Evolutionary conservation across 2,888 invertebrate species (phyloP).

Genomic region (Yponomeuta cagnagella): DNA sequence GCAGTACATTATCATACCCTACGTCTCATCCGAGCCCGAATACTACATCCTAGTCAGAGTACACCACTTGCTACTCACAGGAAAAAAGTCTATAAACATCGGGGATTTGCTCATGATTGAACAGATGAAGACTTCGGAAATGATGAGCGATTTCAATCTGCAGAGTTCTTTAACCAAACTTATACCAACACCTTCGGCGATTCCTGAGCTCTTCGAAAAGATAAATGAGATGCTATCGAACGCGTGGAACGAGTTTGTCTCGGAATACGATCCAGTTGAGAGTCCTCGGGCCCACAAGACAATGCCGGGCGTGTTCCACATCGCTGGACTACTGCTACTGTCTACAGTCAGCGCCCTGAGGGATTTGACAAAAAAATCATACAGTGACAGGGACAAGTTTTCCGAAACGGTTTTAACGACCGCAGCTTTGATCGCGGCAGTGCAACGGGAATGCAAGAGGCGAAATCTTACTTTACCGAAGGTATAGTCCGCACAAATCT

Average conservation of each 20-base stretch:
- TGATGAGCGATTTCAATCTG: constrained; percentile 40
- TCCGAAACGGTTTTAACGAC: constrained; percentile 61
- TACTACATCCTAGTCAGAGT: constrained; percentile 83
- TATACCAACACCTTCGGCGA: constrained; percentile 76
- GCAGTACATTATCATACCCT: constrained; percentile 86
- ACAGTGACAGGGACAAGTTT: constrained; percentile 40
- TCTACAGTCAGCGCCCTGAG: constrained; percentile 78
- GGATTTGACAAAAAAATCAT: constrained; percentile 75
- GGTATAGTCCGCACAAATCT: constrained; percentile 29
- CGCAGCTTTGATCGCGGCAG: constrained; percentile 53
- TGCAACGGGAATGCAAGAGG: constrained; percentile 56
- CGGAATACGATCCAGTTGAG: constrained; percentile 85
- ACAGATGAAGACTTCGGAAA: constrained; percentile 52
- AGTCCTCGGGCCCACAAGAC: constrained; percentile 79
- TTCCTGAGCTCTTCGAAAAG: constrained; percentile 80
- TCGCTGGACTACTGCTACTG: constrained; percentile 78
- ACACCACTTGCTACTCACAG: constrained; percentile 85
- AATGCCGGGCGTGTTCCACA: constrained; percentile 75
- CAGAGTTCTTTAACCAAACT: constrained; percentile 72
- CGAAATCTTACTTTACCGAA: constrained; percentile 57
- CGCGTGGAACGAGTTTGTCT: constrained; percentile 87
- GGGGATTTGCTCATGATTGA: constrained; percentile 83
- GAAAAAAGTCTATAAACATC: constrained; percentile 81
- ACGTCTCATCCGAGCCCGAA: constrained; percentile 64
- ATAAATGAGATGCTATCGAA: constrained; percentile 81